Base-by-base conservation (phyloP, 2,797 vertebrate species). In the Pelodytes ibericus region DNA sequence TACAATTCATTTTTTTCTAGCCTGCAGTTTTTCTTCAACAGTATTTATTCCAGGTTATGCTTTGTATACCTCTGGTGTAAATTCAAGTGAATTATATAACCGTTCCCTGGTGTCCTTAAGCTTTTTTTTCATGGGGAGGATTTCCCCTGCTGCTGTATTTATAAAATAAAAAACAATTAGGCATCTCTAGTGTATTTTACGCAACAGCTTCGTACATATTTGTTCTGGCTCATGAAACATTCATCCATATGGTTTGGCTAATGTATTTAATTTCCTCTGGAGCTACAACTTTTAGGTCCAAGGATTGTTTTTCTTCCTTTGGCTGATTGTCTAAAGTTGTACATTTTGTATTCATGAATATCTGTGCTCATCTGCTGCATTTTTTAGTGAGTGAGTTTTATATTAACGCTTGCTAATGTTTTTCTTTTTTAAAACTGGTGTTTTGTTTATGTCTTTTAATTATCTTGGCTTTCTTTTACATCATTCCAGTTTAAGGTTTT, bases 151-250 rank as follows among this genome's bases (percentile, higher is more conserved):
- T 24, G 47, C 30, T 75, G 29, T 65, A 61, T 75, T 47, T 57
- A 41, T 18, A 53, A 76, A 57, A 70, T 30, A 75, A 60, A 62
- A 63, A 65, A 60, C 59, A 77, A 71, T 71, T 77, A 58, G 49
- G 71, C 20, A 15, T 64, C 74, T 60, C 74, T 36, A 71, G 67
- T 20, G 67, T 58, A 65, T 77, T 77, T 58, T 58, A 47, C 49
- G 71, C 67, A 70, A 30, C 60, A 64, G 67, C 74, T 70, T 76
- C 64, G 74, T 71, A 30, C 74, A 76, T 59, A 77, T 77, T 77
- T 77, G 74, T 77, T 25, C 67, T 71, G 67, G 59, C 57, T 77
- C 67, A 77, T 57, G 24, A 31, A 65, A 69, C 74, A 64, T 69
- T 58, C 49, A 71, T 77, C 74, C 67, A 22, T 77, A 71, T 70